phyloP scores from a whole-genome alignment of 1,140 invertebrate genomes.

The Hetaerina americana region DNA sequence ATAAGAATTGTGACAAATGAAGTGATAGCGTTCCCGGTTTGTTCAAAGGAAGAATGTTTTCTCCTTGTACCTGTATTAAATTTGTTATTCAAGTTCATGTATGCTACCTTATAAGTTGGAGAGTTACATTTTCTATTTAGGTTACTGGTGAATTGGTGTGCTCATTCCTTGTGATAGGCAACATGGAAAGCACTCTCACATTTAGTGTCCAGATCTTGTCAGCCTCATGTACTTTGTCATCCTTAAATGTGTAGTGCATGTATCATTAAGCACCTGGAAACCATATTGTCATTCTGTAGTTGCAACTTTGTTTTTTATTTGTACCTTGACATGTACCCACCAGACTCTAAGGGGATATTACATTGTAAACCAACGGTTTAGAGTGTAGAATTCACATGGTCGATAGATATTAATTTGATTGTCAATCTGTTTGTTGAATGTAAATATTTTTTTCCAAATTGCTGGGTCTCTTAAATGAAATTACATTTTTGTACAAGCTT shows the following conservation, averaged over 20 bases:
- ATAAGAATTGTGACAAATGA: no score
- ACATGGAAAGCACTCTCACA: not conserved
- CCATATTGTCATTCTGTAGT: not conserved
- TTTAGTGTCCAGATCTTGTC: not conserved
- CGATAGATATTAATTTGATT: not conserved
- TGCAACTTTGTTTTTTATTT: not conserved
- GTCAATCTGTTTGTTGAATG: not conserved
- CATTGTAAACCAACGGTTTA: not conserved
- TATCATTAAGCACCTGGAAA: not conserved
- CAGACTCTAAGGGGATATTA: not conserved
- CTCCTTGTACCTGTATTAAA: no score
- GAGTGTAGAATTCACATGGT: not conserved
- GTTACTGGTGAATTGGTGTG: no score
- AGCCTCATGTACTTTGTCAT: not conserved
- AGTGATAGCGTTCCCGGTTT: no score
- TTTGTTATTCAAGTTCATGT: no score
- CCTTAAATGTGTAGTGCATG: not conserved
- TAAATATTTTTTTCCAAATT: not conserved
- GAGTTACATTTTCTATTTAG: no score
- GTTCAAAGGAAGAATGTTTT: no score
- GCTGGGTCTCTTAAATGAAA: no score
- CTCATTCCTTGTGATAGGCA: no score
- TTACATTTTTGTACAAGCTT: no score
- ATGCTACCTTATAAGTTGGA: no score
- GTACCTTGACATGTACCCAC: not conserved